Base-by-base conservation (phyloP, 2,888 invertebrate species). In the Brassicogethes aeneus region DNA sequence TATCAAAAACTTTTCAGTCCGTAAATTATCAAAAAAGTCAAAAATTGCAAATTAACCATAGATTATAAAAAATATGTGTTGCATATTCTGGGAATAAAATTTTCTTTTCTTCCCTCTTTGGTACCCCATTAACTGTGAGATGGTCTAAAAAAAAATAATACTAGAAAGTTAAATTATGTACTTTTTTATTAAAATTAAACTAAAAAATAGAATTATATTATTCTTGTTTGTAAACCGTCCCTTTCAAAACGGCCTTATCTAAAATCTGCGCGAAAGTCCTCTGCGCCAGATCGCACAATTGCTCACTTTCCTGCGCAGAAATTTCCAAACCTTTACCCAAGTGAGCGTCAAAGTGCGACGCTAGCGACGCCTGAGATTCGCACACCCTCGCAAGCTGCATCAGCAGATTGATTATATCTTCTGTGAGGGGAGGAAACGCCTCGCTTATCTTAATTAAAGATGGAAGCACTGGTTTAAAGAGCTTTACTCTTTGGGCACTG, bases 361-460 rank as follows among this genome's bases (percentile, higher is more conserved):
- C 62, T 16, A 91, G 70, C 1, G 88, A 85, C 1, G 85, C 83
- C 62, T 92, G 89, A 0, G 91, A 88, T 50, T 86, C 79, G 47
- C 86, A 84, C 44, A 92, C 84, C 52, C 86, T 76, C 1, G 90
- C 94, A 14, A 94, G 72, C 65, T 92, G 91, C 63, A 89, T 74
- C 38, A 96, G 69, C 16, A 96, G 74, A 13, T 84, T 82, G 0
- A 89, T 81, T 12, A 89, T 85, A 60, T 95, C 95, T 55, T 95
- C 93, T 34, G 86, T 78, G 7, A 96, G 71, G 0, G 93, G 89
- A 2, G 95, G 95, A 65, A 96, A 95, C 0, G 94, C 93, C 50
- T 83, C 81, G 54, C 90, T 88, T 50, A 96, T 88, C 31, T 89
- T 73, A 3, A 88, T 85, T 36, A 96, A 71, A 2, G 92, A 85